Conservation (phyloP, 2,797 vertebrate species). For the Gila robusta region DNA sequence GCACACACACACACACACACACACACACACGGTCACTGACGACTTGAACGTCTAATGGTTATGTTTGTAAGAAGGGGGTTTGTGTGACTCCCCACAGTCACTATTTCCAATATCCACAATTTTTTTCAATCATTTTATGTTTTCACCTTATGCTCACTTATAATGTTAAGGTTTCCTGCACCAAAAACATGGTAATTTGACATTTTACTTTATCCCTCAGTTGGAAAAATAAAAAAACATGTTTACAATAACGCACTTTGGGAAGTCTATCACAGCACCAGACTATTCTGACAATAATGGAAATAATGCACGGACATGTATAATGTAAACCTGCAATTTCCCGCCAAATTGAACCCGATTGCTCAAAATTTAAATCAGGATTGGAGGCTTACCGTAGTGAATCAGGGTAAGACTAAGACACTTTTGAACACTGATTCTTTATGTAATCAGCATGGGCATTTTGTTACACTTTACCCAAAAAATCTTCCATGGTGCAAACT, state of each 20-base stretch:
- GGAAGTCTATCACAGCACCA: not conserved
- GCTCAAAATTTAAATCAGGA: not conserved
- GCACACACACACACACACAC: not conserved
- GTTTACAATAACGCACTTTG: not conserved
- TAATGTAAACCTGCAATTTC: not conserved
- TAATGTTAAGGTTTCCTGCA: not conserved
- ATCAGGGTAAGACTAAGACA: not conserved
- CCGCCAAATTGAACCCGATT: not conserved
- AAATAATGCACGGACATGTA: not conserved
- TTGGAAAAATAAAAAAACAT: not conserved
- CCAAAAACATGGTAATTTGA: not conserved
- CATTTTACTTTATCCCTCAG: not conserved
- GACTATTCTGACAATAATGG: not conserved
- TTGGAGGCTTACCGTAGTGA: not conserved
- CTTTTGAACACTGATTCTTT: not conserved
- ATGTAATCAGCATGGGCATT: not conserved
- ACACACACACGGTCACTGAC: not conserved
- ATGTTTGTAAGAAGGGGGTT: slow-evolving; percentile 28
- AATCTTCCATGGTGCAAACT: not conserved
- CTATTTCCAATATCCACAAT: not conserved
- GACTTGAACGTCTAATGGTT: slow-evolving; percentile 39
- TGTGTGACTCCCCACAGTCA: slow-evolving; percentile 37
- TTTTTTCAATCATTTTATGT: not conserved
- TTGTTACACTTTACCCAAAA: not conserved
- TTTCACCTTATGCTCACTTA: not conserved